Evolutionary conservation across 2,797 vertebrate genomes (phyloP).

Genomic region (Notoglanidium macrostoma): DNA sequence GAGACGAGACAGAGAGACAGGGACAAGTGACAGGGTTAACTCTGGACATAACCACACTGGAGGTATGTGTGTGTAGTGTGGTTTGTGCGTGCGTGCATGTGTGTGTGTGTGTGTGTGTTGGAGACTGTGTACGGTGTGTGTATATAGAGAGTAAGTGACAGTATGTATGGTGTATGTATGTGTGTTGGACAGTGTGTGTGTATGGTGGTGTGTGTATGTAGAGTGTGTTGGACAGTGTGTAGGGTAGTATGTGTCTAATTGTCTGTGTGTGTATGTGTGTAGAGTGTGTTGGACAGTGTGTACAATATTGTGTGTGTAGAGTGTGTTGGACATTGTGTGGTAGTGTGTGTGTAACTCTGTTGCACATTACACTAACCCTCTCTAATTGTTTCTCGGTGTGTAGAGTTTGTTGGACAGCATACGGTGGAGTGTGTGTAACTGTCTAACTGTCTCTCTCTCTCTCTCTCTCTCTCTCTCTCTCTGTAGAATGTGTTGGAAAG

Average conservation of each 20-base stretch:
- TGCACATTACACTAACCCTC: too few relatives aligned
- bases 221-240: slow-evolving; percentile 51
- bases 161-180: background rate
- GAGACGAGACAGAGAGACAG: slow-evolving; percentile 16
- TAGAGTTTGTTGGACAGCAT: background rate
- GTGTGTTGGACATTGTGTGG: background rate
- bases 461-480: too few relatives aligned
- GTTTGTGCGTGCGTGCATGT: background rate
- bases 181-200: background rate
- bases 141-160: slow-evolving; percentile 62
- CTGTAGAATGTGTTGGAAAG: background rate
- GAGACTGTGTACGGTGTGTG: slow-evolving; percentile 51
- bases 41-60: slow-evolving; percentile 45
- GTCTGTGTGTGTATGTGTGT: too few relatives aligned
- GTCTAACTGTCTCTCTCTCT: too few relatives aligned
- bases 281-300: slow-evolving; percentile 63
- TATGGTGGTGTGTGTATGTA: background rate
- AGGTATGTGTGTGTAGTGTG: slow-evolving; percentile 34
- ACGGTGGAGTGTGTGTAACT: background rate
- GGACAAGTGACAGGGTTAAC: slow-evolving; percentile 12
- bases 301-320: too few relatives aligned
- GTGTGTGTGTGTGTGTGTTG: slow-evolving; percentile 51
- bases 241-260: slow-evolving; percentile 55
- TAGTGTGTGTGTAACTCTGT: background rate
- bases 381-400: background rate